Evolutionary conservation across 2,888 invertebrate genomes (phyloP), one percentile per base, ranked within the genome.

Genomic region (Carpatolechia fugitivella): DNA sequence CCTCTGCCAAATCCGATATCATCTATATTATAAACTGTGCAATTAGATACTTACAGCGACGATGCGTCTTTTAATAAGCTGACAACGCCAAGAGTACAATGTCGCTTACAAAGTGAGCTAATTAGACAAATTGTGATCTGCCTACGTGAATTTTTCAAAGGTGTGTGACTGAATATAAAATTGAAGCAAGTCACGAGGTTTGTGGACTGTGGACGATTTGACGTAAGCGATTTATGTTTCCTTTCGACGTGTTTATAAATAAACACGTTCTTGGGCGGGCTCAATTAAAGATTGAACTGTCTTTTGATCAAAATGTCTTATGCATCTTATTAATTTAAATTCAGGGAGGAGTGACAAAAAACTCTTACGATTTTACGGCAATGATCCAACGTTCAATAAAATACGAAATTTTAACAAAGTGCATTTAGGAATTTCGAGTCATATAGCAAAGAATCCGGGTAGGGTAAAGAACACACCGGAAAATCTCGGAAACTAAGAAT

Each of bases 1-100:
- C n/a, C 40, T 16, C 31, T 63, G 66, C 66, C 66, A 66, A 60
- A 52, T 47, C 48, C 44, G 64, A 64, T 62, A 62, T 59, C 11
- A 16, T 13, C 55, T 38, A 52, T 52, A 58, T 62, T 63, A 61
- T 60, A 61, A 63, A 64, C 55, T 38, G 52, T 50, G 52, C 59
- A 60, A 61, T 60, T 56, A 60, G 38, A 44, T 56, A 52, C 53
- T 47, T 30, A 54, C 50, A 47, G 10, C 57, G 56, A 57, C 31
- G 6, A 56, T 47, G 41, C 50, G 52, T 56, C 46, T 46, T 49
- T 30, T 57, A 61, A 62, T 60, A 59, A 54, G 47, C 40, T 30
- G 20, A 38, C 56, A 49, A 49, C 49, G 63, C 61, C 63, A 65
- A 65, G 38, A 56, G 14, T 38, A 49, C 41, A 50, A 53, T 53